These are phyloP conservation scores for Odontocerum albicorne DNA, from an alignment of 2,888 invertebrate species.

Conservation along the genomic window DNA sequence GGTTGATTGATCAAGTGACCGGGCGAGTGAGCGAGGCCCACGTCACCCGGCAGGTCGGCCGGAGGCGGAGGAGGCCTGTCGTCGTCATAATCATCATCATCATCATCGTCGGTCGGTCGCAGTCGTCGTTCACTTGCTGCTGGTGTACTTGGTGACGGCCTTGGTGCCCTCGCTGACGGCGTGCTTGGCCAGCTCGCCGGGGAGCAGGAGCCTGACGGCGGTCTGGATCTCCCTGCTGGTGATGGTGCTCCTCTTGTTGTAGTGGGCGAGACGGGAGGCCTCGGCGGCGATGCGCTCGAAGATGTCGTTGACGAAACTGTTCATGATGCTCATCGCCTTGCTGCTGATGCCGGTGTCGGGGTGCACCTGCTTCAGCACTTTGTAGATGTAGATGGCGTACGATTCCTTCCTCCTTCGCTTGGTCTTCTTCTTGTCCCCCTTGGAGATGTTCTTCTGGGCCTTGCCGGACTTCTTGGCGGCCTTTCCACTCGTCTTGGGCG, in stretches of 20 bases:
- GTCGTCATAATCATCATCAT: too few species aligned
- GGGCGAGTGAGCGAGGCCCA: too few species aligned
- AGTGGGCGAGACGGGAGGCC: conserved; percentile 63
- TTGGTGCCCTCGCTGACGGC: conserved; percentile 68
- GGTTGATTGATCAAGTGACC: too few species aligned
- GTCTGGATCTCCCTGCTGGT: conserved; percentile 70
- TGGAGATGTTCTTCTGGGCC: too few species aligned
- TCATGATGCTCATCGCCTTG: conserved; percentile 71
- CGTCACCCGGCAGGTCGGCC: too few species aligned
- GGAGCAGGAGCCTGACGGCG: conserved; percentile 66
- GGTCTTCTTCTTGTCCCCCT: conserved; percentile 61
- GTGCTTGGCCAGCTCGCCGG: conserved; percentile 71
- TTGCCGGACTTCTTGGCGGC: too few species aligned
- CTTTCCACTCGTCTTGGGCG: too few species aligned
- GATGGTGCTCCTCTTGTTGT: conserved; percentile 67
- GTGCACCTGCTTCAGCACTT: conserved; percentile 67
- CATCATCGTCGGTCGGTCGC: too few species aligned
- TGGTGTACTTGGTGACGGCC: conserved; percentile 63
- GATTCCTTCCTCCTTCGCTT: conserved; percentile 59
- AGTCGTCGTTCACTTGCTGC: too few species aligned
- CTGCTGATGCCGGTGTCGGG: conserved; percentile 66
- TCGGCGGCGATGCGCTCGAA: conserved; percentile 70
- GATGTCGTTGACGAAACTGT: conserved; percentile 71
- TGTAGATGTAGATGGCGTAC: conserved; percentile 64
- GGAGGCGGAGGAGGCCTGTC: too few species aligned